Base-by-base conservation (phyloP, 2,113 vertebrate species). In the Acanthisitta chloris region DNA sequence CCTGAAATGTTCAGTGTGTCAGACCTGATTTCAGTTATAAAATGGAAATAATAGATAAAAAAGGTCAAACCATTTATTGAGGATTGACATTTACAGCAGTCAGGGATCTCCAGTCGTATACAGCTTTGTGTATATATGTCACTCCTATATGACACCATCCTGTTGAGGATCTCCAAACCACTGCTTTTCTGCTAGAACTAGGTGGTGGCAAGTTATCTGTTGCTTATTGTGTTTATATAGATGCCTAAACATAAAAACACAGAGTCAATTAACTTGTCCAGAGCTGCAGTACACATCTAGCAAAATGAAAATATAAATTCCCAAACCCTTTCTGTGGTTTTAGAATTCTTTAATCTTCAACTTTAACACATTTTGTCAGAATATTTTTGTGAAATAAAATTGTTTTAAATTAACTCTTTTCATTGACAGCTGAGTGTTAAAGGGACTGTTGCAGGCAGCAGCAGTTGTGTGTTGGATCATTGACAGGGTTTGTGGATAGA, bases 11-110 rank as follows among this genome's bases (percentile, higher is more conserved):
- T 94, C 61, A 8, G 11, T 83, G 42, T 97, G 92, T 86, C 80
- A 93, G 69, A 54, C 40, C 43, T 42, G 66, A 89, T 90, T 95
- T 90, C 84, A 70, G 87, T 94, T 94, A 87, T 81, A 81, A 94
- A 96, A 96, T 93, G 77, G 72, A 96, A 74, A 77, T 80, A 74
- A 82, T 96, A 95, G 84, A 71, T 81, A 71, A 74, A 92, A 77
- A 90, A 89, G 79, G 67, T 93, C 92, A 85, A 70, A 85, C 62
- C 58, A 33, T 96, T 97, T 95, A 92, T 66, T 92, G 83, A 88
- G 69, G 61, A 88, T 20, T 86, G 83, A 82, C 70, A 69, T 95
- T 96, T 95, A 29, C 65, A 80, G 78, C 81, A 74, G 70, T 91
- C 76, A 79, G 85, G 90, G 71, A 71, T 95, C 86, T 88, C 72